Evolutionary conservation across 2,113 vertebrate species (phyloP).

Genomic region (Trogon surrucura): DNA sequence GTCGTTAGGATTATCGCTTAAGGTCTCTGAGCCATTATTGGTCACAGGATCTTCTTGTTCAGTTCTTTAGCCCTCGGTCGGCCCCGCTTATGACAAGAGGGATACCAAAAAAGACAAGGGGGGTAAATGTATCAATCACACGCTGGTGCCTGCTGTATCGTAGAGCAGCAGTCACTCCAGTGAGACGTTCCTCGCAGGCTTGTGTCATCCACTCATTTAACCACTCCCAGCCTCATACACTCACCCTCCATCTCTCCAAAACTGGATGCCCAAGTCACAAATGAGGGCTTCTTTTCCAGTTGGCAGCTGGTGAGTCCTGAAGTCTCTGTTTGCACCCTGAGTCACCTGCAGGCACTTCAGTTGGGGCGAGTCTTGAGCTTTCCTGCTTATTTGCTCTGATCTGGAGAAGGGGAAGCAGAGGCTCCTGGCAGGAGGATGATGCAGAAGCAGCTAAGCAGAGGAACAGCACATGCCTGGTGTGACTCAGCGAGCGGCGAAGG

Average conservation of each 20-base stretch:
- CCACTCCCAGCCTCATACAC: background rate
- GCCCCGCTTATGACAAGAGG: background rate
- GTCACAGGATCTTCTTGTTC: background rate
- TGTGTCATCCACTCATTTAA: background rate
- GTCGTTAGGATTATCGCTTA: background rate
- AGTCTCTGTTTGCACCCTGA: background rate
- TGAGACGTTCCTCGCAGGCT: background rate
- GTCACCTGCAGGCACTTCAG: background rate
- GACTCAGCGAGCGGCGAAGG: background rate
- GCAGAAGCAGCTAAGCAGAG: background rate
- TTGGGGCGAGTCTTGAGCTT: background rate
- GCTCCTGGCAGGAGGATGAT: background rate
- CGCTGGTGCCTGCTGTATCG: background rate
- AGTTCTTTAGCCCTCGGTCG: background rate
- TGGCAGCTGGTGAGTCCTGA: background rate
- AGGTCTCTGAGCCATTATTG: background rate
- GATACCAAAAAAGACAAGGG: background rate
- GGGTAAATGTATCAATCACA: slow-evolving; percentile 7
- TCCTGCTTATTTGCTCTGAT: background rate
- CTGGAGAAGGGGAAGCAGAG: background rate
- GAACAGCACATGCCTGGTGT: rapidly evolving
- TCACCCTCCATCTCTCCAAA: background rate
- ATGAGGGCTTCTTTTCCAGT: background rate
- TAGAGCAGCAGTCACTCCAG: background rate
- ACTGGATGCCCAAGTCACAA: background rate